Base-by-base conservation (phyloP, 2,888 invertebrate genomes). In the Lycophotia porphyrea region DNA sequence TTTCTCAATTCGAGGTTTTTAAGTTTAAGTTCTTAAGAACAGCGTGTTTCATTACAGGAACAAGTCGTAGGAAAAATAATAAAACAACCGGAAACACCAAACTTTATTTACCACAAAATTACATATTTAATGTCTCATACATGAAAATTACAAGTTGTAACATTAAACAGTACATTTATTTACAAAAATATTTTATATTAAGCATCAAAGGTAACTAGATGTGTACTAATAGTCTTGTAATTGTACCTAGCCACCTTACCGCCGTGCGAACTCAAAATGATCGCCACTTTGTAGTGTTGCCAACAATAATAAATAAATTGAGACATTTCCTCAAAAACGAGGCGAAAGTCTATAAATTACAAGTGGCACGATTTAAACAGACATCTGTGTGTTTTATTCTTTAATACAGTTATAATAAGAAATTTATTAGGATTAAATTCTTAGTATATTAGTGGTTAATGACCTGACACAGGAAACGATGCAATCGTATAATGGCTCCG, bases 141-240 rank as follows among this genome's bases (percentile, higher is more conserved):
- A 81, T 39, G 21, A 58, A 49, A 74, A 80, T 27, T 78, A 85
- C 74, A 80, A 67, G 21, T 21, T 66, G 47, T 71, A 34, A 74
- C 55, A 74, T 64, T 49, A 74, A 55, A 5, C 61, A 60, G n/a
- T 13, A 81, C 44, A 77, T 49, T 63, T 27, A 70, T 13, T 55
- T 34, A 65, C 42, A 75, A 58, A 80, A 77, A 80, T 49, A 36
- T 52, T 66, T 78, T 58, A 61, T 70, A 72, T 58, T 82, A 67
- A 52, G 80, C 78, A 82, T 86, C 67, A 86, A 84, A 85, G 76
- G 78, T 85, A 87, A 88, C 85, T 78, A 85, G 77, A 81, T 86
- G 69, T 80, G 49, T 71, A 44, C 60, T 80, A 73, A 79, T 84
- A 77, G 76, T 44, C 15, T 78, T 87, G 78, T 87, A 84, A 88